Conservation (phyloP, 2,888 invertebrate genomes). For the Alentia gelatinosa region DNA sequence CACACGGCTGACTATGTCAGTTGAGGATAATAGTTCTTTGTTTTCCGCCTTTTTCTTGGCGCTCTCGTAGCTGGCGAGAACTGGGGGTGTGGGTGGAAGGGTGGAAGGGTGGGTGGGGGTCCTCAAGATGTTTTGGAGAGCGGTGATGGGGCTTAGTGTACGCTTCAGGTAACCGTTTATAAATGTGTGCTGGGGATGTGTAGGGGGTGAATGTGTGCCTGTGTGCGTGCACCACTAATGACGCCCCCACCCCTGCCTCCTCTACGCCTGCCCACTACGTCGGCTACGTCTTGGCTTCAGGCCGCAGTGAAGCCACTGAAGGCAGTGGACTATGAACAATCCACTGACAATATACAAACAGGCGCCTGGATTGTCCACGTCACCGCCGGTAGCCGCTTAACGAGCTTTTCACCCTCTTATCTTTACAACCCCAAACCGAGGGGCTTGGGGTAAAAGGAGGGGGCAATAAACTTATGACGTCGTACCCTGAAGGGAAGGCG, state of each 20-base stretch:
- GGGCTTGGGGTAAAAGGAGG: not conserved
- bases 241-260: not conserved
- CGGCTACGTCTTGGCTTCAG: not conserved
- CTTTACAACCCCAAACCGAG: not conserved
- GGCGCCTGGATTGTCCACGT: conserved; percentile 15
- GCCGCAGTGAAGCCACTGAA: not conserved
- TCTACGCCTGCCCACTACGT: not conserved
- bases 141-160: not conserved
- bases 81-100: not conserved
- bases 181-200: not conserved
- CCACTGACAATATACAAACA: conserved; percentile 22
- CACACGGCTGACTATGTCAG: conserved; percentile 39
- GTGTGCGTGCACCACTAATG: not conserved
- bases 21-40: conserved; percentile 39
- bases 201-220: not conserved
- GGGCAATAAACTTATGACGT: not conserved
- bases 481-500: too few relatives aligned
- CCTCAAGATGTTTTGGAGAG: not conserved
- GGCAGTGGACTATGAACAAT: not conserved
- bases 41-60: conserved; percentile 20
- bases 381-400: not conserved
- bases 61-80: too few relatives aligned
- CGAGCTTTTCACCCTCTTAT: conserved; percentile 13
- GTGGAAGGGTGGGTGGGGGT: not conserved
- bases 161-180: not conserved